Evolutionary conservation across 1,140 invertebrate genomes (phyloP).

Genomic region (Platorchestia sp.): DNA sequence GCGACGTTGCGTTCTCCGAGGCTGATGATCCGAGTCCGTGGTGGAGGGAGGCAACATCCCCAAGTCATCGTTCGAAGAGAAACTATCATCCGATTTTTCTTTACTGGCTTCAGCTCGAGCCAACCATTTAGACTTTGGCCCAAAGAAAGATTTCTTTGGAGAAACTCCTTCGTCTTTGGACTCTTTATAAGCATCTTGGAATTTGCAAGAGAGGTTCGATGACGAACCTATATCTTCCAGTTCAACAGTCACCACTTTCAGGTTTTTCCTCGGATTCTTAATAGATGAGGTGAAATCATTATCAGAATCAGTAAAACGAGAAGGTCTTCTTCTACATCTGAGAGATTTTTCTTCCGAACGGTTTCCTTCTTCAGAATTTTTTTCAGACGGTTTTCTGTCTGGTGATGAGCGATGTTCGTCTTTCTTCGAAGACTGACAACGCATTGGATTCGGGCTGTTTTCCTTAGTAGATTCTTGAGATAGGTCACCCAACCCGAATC

Average conservation of each 20-base stretch:
- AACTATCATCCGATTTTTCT: not conserved
- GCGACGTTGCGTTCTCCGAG: not conserved
- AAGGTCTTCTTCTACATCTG: not conserved
- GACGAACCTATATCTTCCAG: slow-evolving; percentile 17
- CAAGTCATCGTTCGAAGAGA: not conserved
- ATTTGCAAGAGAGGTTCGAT: not conserved
- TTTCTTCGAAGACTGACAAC: not conserved
- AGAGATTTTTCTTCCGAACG: not conserved
- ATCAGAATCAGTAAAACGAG: slow-evolving; percentile 24
- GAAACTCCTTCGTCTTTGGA: not conserved
- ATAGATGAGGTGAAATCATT: not conserved
- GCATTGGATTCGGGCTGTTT: not conserved
- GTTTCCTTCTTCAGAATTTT: not conserved
- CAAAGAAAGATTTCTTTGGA: not conserved
- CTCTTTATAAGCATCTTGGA: not conserved
- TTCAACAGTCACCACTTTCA: slow-evolving; percentile 18
- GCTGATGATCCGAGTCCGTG: not conserved
- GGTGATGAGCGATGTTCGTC: not conserved
- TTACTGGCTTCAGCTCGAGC: slow-evolving; percentile 12
- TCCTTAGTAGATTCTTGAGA: not conserved
- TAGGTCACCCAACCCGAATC: not conserved
- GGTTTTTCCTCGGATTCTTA: not conserved
- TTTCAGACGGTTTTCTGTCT: not conserved
- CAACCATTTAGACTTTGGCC: slow-evolving; percentile 33
- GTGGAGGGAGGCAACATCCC: not conserved